phyloP scores from a whole-genome alignment of 2,888 invertebrate genomes.

The Mechanitis messenoides region DNA sequence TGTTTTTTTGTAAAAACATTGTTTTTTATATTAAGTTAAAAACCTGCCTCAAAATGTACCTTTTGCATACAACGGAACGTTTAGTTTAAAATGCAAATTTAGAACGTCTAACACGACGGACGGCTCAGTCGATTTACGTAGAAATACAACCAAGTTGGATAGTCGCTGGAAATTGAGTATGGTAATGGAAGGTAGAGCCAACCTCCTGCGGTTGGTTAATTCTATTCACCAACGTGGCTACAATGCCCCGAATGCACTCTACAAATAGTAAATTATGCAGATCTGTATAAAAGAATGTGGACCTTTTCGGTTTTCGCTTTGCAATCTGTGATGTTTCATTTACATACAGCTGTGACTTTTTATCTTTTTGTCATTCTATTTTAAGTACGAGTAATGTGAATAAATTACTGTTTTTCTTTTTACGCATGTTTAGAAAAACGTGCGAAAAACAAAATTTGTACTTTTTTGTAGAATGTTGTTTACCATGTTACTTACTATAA shows the following conservation, averaged over 20 bases:
- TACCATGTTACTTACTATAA: too few species aligned
- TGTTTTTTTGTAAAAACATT: neutral
- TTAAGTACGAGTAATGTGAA: neutral
- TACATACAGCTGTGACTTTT: conserved; percentile 17
- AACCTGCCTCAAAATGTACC: conserved; percentile 56
- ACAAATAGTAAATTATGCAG: conserved; percentile 50
- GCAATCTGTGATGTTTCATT: conserved; percentile 23
- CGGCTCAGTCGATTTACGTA: conserved; percentile 41
- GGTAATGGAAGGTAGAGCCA: conserved; percentile 43
- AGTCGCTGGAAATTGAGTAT: conserved; percentile 50
- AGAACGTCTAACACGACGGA: conserved; percentile 57
- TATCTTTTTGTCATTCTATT: conserved; percentile 1
- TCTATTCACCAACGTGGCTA: conserved; percentile 47
- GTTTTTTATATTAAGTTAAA: conserved; percentile 34
- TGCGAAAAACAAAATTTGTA: too few species aligned
- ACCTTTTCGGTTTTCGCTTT: conserved; percentile 27
- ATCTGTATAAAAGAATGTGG: conserved; percentile 21
- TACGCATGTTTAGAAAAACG: too few species aligned
- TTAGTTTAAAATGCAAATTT: conserved; percentile 74
- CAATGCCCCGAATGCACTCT: conserved; percentile 45
- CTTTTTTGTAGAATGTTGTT: too few species aligned
- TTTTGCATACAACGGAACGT: conserved; percentile 61
- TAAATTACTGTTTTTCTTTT: neutral
- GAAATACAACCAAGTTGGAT: conserved; percentile 51
- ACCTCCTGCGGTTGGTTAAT: conserved; percentile 46